Percentiles rank a stretch among this genome's conserved stretches.
Conservation (phyloP, 2,113 vertebrate genomes). For the Psephotus haematonotus region DNA sequence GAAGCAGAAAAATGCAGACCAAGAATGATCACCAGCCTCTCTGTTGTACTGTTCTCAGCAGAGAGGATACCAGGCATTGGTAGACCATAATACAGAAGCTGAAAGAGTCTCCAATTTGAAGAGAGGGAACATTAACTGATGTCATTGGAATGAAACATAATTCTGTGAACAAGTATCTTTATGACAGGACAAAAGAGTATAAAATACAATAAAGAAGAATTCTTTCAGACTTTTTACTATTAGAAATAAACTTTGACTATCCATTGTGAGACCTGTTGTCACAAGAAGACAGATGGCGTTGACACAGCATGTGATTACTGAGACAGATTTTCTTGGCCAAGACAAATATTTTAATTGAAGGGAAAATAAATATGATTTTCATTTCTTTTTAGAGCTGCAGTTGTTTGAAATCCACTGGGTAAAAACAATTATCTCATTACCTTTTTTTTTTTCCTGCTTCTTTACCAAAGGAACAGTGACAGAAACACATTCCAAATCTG, state of each 20-base stretch:
- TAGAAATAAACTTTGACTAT: neutral
- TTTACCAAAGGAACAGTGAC: neutral
- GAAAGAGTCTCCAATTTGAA: neutral
- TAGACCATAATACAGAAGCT: neutral
- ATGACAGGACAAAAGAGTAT: neutral
- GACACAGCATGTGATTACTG: neutral
- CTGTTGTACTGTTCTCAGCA: neutral
- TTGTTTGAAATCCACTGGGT: neutral
- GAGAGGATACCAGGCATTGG: neutral
- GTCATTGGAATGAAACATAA: neutral
- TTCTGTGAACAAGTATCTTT: neutral
- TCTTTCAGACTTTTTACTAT: neutral
- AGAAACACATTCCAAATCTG: neutral
- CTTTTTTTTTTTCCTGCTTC: neutral
- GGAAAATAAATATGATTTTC: constrained; percentile 1
- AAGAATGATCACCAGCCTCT: neutral
- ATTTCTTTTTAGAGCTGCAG: neutral
- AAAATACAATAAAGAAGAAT: neutral
- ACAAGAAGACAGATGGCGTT: constrained; percentile 10
- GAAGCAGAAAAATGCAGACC: neutral
- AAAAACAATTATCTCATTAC: neutral
- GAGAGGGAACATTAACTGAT: neutral
- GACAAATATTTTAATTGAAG: constrained; percentile 18
- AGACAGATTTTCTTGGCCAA: constrained; percentile 10
- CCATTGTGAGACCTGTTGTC: neutral